These are phyloP conservation scores for Chionis minor DNA, from an alignment of 2,113 vertebrate species.

Conservation along the genomic window DNA sequence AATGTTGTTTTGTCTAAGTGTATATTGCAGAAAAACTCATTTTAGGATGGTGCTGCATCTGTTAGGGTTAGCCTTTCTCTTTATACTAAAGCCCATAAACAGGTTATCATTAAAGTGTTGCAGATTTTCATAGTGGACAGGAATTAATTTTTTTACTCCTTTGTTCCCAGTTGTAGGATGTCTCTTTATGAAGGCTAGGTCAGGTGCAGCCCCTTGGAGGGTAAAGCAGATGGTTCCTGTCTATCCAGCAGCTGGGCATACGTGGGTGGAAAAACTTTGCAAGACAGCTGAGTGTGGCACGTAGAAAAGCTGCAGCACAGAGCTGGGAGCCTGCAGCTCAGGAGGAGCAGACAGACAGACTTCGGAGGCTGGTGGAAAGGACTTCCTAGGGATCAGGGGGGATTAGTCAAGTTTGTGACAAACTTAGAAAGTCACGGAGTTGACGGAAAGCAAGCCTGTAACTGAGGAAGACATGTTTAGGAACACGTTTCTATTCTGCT, in stretches of 20 bases:
- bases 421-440: background rate
- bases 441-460: background rate
- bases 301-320: background rate
- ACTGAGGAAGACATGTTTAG: background rate
- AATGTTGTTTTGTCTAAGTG: background rate
- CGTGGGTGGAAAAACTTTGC: background rate
- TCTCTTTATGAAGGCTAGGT: background rate
- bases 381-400: background rate
- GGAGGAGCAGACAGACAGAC: background rate
- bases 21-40: background rate
- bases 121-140: background rate
- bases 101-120: background rate
- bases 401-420: background rate
- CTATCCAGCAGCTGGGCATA: constrained; percentile 37
- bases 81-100: background rate
- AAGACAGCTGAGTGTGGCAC: background rate
- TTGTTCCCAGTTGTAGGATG: background rate
- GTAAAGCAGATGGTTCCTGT: constrained; percentile 36
- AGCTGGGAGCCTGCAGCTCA: background rate
- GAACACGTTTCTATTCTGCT: background rate
- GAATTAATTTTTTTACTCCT: background rate
- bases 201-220: constrained; percentile 4
- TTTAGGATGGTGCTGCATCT: background rate
- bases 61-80: background rate
- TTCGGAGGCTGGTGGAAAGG: background rate